A percentile compares a stretch with the other conserved stretches of the same genome.
These are phyloP conservation scores for Calcarius lapponicus DNA, from an alignment of 2,797 vertebrate species.

Conservation along the genomic window DNA sequence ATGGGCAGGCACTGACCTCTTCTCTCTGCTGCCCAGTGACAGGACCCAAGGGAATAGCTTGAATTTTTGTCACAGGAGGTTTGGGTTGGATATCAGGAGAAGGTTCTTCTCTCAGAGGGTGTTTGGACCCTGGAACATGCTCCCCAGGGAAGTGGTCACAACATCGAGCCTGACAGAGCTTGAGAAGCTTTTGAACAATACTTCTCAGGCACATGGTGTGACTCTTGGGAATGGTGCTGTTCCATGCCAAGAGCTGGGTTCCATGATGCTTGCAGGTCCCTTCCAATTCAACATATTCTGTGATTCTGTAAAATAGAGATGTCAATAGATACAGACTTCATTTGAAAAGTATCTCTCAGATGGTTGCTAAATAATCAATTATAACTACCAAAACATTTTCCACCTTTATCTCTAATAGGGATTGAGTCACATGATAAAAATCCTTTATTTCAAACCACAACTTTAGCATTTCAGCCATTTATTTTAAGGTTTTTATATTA, in stretches of 20 bases:
- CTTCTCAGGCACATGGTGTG: background rate
- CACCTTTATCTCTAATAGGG: background rate
- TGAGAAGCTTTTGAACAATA: background rate
- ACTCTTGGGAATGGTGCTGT: background rate
- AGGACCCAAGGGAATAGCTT: accelerated
- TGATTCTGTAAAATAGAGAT: background rate
- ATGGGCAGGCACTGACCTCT: background rate
- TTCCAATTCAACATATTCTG: background rate
- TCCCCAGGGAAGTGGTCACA: background rate
- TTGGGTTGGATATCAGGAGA: background rate
- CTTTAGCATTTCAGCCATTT: background rate
- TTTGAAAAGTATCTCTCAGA: background rate
- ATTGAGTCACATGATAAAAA: background rate
- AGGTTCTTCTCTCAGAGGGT: background rate
- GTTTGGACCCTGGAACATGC: background rate
- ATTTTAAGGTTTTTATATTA: background rate
- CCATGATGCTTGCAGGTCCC: no score
- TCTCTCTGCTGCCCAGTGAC: no score
- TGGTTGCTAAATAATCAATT: background rate
- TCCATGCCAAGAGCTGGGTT: accelerated
- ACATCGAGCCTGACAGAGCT: background rate
- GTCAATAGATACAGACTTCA: background rate
- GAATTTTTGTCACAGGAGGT: background rate
- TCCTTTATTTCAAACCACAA: background rate
- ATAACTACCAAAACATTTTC: background rate